Evolutionary conservation across 2,888 invertebrate species (phyloP).

Genomic region (Apodemia zela): DNA sequence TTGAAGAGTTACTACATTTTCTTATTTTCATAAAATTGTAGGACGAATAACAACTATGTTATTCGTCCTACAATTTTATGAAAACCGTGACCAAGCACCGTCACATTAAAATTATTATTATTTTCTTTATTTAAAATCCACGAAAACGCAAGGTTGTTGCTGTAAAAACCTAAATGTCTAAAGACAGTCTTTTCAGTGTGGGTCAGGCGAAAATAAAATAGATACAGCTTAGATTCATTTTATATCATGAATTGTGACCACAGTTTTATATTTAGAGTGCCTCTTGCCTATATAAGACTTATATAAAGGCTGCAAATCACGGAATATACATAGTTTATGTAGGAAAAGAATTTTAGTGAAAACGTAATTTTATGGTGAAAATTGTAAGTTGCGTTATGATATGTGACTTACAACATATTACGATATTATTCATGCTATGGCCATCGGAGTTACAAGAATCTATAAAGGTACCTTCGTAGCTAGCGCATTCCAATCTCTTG

Average conservation of each 20-base stretch:
- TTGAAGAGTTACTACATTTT: not conserved
- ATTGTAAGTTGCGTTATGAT: slow-evolving; percentile 81
- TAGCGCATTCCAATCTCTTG: slow-evolving; percentile 69
- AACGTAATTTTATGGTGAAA: slow-evolving; percentile 77
- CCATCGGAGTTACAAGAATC: slow-evolving; percentile 18
- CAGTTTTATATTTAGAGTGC: slow-evolving; percentile 83
- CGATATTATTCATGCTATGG: slow-evolving; percentile 24
- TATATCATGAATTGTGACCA: slow-evolving; percentile 78
- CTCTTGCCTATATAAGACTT: slow-evolving; percentile 82
- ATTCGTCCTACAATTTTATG: too few species aligned
- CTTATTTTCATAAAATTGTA: too few species aligned
- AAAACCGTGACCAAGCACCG: too few species aligned
- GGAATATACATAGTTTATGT: slow-evolving; percentile 77
- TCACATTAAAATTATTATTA: too few species aligned
- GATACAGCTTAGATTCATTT: slow-evolving; percentile 70
- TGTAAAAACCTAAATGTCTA: not conserved
- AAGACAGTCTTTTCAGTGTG: slow-evolving; percentile 17
- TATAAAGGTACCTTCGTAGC: slow-evolving; percentile 44
- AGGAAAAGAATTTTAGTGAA: slow-evolving; percentile 63
- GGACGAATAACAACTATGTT: too few species aligned
- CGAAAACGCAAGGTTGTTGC: not conserved
- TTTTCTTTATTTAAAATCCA: too few species aligned
- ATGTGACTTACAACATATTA: slow-evolving; percentile 55
- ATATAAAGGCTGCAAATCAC: slow-evolving; percentile 81
- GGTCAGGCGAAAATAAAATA: slow-evolving; percentile 44